Evolutionary conservation across 2,797 vertebrate genomes (phyloP).

Genomic region (Prionace glauca): DNA sequence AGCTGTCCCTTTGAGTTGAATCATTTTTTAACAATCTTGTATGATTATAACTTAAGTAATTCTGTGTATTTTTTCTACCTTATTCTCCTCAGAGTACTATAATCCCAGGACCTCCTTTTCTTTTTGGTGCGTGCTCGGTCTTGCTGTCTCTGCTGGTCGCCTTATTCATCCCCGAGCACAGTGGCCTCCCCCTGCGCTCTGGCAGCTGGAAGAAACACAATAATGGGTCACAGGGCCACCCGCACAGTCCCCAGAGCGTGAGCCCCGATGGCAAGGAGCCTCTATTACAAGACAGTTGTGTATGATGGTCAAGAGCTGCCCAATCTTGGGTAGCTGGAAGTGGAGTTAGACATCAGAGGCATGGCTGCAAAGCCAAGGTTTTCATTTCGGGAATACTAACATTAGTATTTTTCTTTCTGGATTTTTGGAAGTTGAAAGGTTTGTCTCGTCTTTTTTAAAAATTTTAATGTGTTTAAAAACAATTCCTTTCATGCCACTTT

Average conservation of each 20-base stretch:
- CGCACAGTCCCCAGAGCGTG: constrained; percentile 68
- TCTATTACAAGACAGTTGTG: constrained; percentile 78
- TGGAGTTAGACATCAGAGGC: not conserved
- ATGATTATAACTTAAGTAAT: not conserved
- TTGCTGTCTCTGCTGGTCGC: constrained; percentile 82
- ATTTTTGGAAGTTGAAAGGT: not conserved
- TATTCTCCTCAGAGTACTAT: constrained; percentile 67
- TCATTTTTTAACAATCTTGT: not conserved
- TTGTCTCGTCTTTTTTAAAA: not conserved
- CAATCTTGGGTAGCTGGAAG: not conserved
- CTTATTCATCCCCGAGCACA: constrained; percentile 82
- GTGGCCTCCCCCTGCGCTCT: constrained; percentile 59
- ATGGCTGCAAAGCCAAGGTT: constrained; percentile 6
- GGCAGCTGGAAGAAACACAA: constrained; percentile 83
- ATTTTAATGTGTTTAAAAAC: not conserved
- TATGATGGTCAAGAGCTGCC: constrained; percentile 54
- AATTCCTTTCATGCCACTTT: not conserved
- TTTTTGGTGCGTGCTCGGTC: constrained; percentile 82
- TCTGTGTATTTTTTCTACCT: accelerated
- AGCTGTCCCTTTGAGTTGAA: not conserved
- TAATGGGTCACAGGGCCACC: constrained; percentile 72
- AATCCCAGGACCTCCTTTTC: constrained; percentile 80
- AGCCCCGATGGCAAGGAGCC: constrained; percentile 76
- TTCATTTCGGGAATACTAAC: not conserved
- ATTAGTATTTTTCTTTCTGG: not conserved